These are phyloP conservation scores for Sphyrna mokarran DNA, from an alignment of 2,113 vertebrate species.

Conservation along the genomic window DNA sequence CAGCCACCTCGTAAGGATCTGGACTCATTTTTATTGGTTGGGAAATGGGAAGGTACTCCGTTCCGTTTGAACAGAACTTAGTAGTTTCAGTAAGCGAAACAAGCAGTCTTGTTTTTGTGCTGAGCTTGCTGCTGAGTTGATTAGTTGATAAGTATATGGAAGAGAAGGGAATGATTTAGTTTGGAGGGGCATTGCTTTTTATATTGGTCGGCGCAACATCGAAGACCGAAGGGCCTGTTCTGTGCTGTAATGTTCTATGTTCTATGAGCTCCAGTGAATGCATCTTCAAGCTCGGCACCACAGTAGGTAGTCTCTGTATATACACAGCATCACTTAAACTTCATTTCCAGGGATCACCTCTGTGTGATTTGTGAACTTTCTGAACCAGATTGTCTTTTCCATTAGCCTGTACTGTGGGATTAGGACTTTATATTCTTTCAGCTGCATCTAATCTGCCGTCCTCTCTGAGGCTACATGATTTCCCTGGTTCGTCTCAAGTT, in stretches of 20 bases:
- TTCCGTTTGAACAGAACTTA: background rate
- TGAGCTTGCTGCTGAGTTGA: background rate
- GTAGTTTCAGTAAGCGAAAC: background rate
- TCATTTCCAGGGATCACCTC: background rate
- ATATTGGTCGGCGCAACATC: too few species aligned
- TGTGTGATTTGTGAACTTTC: background rate
- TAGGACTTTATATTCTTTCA: background rate
- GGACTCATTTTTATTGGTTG: background rate
- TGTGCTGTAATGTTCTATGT: too few species aligned
- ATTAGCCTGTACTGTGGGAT: too few species aligned
- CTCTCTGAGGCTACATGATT: background rate
- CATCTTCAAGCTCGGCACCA: background rate
- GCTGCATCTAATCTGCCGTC: too few species aligned
- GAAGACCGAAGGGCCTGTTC: too few species aligned
- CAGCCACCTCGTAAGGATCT: conserved; percentile 72
- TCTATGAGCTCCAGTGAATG: too few species aligned
- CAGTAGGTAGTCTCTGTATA: background rate
- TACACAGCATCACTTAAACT: background rate
- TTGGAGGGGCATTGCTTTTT: too few species aligned
- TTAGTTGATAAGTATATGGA: too few species aligned
- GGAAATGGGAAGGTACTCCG: background rate
- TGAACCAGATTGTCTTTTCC: background rate
- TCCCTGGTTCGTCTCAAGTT: background rate
- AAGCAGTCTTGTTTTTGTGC: background rate
- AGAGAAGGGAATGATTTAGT: too few species aligned